These are phyloP conservation scores for Diarsia mendica DNA, from an alignment of 2,888 invertebrate species.

Conservation along the genomic window DNA sequence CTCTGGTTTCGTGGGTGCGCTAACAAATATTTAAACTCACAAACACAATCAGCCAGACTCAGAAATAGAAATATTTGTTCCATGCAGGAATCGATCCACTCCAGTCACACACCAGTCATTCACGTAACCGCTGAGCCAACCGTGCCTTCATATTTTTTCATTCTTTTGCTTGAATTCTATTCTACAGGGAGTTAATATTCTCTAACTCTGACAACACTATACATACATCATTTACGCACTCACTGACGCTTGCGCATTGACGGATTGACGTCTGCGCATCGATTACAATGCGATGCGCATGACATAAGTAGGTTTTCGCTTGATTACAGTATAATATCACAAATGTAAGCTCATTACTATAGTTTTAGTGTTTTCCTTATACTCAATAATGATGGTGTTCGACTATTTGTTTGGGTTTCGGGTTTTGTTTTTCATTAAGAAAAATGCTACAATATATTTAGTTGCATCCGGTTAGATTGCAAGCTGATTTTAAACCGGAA, in stretches of 20 bases:
- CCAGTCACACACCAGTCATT: too few species aligned
- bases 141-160: neutral
- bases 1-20: too few species aligned
- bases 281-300: slow-evolving; percentile 32
- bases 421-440: neutral
- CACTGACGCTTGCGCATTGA: slow-evolving; percentile 6
- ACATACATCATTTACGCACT: slow-evolving; percentile 19
- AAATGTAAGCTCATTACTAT: neutral
- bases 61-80: too few species aligned
- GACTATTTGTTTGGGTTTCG: neutral
- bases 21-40: too few species aligned
- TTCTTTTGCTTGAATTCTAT: neutral
- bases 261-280: slow-evolving; percentile 43
- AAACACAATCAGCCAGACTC: too few species aligned
- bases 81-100: too few species aligned
- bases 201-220: slow-evolving; percentile 7
- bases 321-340: slow-evolving; percentile 15
- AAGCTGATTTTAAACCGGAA: neutral
- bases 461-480: neutral
- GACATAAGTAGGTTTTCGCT: slow-evolving; percentile 29
- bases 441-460: neutral
- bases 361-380: slow-evolving; percentile 25
- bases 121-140: too few species aligned
- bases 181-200: neutral
- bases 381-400: neutral